Evolutionary conservation across 2,797 vertebrate genomes (phyloP).

Genomic region (Alcedo quadribrachys): DNA sequence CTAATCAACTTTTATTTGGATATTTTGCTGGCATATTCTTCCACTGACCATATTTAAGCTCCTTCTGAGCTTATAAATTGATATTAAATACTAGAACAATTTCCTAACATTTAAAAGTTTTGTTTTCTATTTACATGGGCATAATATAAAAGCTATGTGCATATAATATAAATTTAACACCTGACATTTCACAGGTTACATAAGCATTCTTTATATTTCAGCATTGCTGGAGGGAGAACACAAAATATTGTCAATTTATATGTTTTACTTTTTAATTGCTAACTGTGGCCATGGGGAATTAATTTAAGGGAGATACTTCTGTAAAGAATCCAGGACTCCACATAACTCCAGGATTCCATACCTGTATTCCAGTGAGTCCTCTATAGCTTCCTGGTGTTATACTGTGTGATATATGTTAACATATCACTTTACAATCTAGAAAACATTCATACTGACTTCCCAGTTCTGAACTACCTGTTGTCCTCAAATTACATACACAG

Average conservation of each 20-base stretch:
- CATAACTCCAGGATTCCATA: not conserved
- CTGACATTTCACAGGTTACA: not conserved
- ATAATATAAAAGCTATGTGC: not conserved
- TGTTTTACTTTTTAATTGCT: not conserved
- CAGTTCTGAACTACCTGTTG: constrained; percentile 45
- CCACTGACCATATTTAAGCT: not conserved
- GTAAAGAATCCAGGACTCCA: not conserved
- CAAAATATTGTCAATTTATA: not conserved
- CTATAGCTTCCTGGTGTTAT: constrained; percentile 14
- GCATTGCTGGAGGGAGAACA: not conserved
- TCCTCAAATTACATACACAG: constrained; percentile 18
- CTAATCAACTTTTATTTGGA: not conserved
- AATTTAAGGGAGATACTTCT: not conserved
- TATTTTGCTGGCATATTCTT: not conserved
- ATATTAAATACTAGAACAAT: not conserved
- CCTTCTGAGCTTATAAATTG: not conserved
- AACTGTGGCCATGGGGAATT: not conserved
- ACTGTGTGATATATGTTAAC: constrained; percentile 21
- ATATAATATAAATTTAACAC: not conserved
- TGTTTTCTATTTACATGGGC: not conserved
- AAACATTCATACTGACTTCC: constrained; percentile 11
- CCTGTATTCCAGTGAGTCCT: not conserved
- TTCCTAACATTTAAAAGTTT: not conserved
- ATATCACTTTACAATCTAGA: constrained; percentile 50
- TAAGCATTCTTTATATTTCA: not conserved